phyloP scores from a whole-genome alignment of 2,113 vertebrate genomes.

The Bufo gargarizans region DNA sequence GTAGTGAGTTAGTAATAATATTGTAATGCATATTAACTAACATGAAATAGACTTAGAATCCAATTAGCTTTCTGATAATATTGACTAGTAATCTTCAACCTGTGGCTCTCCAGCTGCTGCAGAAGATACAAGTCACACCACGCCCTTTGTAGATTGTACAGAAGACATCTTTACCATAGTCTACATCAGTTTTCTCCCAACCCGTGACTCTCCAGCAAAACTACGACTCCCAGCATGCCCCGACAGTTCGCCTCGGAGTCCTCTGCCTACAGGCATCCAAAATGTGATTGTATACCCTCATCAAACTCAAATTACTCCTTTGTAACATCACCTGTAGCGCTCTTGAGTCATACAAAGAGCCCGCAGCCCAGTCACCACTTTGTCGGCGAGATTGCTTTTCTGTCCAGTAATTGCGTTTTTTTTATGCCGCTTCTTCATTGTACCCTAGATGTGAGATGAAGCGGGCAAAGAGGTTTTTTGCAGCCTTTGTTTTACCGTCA shows the following conservation, averaged over 20 bases:
- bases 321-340: constrained; percentile 16
- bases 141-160: too few relatives aligned
- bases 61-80: too few relatives aligned
- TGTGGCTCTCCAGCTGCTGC: too few relatives aligned
- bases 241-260: not conserved
- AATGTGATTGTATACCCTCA: not conserved
- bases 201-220: too few relatives aligned
- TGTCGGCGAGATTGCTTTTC: constrained; percentile 41
- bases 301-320: not conserved
- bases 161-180: too few relatives aligned
- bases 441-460: constrained; percentile 74
- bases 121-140: too few relatives aligned
- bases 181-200: too few relatives aligned
- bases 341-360: not conserved
- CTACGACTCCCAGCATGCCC: too few relatives aligned
- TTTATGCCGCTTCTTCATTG: constrained; percentile 60
- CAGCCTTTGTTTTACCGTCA: constrained; percentile 75
- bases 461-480: constrained; percentile 65
- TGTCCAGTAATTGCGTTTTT: constrained; percentile 7
- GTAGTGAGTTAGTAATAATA: too few relatives aligned
- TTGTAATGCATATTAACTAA: too few relatives aligned
- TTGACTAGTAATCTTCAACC: too few relatives aligned
- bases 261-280: not conserved
- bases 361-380: constrained; percentile 2
- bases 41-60: too few relatives aligned